Conservation (phyloP, 2,797 vertebrate species). For the Myripristis murdjan region DNA sequence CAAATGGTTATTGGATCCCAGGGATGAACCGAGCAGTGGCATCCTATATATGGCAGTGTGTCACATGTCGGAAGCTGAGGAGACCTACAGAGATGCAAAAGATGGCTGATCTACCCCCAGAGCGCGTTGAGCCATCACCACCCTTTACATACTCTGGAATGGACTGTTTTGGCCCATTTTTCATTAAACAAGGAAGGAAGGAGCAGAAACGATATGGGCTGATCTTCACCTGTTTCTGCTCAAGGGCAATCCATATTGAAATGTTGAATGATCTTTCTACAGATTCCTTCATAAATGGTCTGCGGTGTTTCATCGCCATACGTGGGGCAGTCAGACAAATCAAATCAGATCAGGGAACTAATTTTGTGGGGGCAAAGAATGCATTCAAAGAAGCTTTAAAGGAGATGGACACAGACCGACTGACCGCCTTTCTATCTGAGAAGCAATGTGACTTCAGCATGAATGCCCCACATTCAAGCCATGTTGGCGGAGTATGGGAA, state of each 20-base stretch:
- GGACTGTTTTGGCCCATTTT: conserved; percentile 1
- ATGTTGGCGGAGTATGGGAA: not conserved
- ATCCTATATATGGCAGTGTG: no score
- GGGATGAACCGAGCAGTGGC: no score
- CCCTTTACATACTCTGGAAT: not conserved
- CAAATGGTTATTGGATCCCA: no score
- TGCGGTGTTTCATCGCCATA: not conserved
- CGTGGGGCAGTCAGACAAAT: not conserved
- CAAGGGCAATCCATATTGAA: not conserved
- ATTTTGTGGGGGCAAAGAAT: conserved; percentile 3
- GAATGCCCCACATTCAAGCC: not conserved
- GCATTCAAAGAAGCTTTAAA: not conserved
- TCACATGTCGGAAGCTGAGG: no score
- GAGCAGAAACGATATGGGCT: conserved; percentile 2
- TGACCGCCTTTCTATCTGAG: no score
- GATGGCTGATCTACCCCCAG: no score
- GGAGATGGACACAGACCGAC: not conserved
- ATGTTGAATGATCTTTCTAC: not conserved
- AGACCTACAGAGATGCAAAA: no score
- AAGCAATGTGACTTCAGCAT: no score
- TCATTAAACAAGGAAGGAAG: not conserved
- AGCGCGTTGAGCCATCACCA: not conserved
- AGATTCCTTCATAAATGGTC: not conserved
- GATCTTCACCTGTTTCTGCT: not conserved
- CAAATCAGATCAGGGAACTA: not conserved